Evolutionary conservation across 2,888 invertebrate species (phyloP).

Genomic region (Sturmia bella): DNA sequence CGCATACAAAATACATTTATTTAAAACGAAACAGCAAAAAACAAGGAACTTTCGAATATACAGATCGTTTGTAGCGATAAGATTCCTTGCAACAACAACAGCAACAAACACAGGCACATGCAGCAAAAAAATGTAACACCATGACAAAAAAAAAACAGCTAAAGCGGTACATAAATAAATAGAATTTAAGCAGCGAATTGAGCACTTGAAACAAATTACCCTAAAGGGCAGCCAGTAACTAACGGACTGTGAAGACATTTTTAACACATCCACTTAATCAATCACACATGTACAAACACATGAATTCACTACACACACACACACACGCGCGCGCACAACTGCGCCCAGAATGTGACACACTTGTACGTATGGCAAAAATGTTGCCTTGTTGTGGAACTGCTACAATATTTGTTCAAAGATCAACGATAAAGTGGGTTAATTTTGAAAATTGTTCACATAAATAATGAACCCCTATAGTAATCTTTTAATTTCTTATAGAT

Average conservation of each 20-base stretch:
- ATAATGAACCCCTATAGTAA: conserved; percentile 28
- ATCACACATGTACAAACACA: conserved; percentile 4
- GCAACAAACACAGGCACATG: conserved; percentile 13
- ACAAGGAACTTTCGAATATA: conserved; percentile 48
- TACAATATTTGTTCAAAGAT: conserved; percentile 39
- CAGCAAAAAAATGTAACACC: conserved; percentile 5
- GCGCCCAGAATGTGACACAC: conserved; percentile 65
- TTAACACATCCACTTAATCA: conserved; percentile 54
- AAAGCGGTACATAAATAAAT: conserved; percentile 68
- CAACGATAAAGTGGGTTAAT: conserved; percentile 59
- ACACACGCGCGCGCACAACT: conserved; percentile 17
- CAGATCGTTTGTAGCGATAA: conserved; percentile 66
- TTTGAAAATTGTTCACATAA: conserved; percentile 47
- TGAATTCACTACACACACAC: neutral
- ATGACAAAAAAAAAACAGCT: conserved; percentile 24
- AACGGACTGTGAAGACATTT: conserved; percentile 59
- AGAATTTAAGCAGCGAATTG: conserved; percentile 75
- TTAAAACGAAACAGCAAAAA: conserved; percentile 32
- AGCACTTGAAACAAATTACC: conserved; percentile 77
- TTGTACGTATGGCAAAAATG: conserved; percentile 58
- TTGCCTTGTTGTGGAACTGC: conserved; percentile 51
- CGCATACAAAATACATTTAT: conserved; percentile 64
- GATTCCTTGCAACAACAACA: conserved; percentile 39
- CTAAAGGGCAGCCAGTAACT: conserved; percentile 61
- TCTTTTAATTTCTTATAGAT: neutral